Evolutionary conservation across 1,140 invertebrate species (phyloP).

Genomic region (Mactra quadrangularis): DNA sequence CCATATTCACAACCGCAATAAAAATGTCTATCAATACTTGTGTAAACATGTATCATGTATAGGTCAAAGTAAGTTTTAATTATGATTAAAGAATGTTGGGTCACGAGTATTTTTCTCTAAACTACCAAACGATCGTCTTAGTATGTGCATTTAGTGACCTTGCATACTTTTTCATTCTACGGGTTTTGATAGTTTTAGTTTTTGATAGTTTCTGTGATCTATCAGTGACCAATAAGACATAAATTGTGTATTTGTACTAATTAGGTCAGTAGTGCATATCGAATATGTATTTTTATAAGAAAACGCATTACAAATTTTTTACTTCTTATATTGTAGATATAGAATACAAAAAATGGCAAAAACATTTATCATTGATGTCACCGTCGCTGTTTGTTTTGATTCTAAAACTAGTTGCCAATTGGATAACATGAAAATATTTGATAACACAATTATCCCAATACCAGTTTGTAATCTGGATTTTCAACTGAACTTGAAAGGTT

Average conservation of each 20-base stretch:
- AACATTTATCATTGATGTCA: conserved; percentile 12
- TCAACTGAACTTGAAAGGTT: conserved; percentile 6
- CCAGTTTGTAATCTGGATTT: conserved; percentile 25
- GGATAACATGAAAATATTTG: background rate
- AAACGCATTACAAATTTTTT: background rate
- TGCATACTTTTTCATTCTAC: background rate
- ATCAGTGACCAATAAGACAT: too few relatives aligned
- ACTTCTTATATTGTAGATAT: conserved; percentile 12
- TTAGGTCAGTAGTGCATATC: too few relatives aligned
- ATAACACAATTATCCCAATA: conserved; percentile 2
- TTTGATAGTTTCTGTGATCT: background rate
- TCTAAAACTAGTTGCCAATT: background rate
- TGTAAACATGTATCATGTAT: too few relatives aligned
- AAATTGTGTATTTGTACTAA: too few relatives aligned
- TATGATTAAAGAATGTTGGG: too few relatives aligned
- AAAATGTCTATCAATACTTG: too few relatives aligned
- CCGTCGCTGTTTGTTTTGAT: conserved; percentile 31
- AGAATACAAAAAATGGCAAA: conserved; percentile 28
- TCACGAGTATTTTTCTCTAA: too few relatives aligned
- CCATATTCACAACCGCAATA: too few relatives aligned
- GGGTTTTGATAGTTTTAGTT: background rate
- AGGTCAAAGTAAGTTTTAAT: too few relatives aligned
- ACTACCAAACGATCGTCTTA: too few relatives aligned
- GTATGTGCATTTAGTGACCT: too few relatives aligned
- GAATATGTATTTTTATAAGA: too few relatives aligned